These are phyloP conservation scores for Spisula solida DNA, from an alignment of 2,888 invertebrate genomes.

Conservation along the genomic window DNA sequence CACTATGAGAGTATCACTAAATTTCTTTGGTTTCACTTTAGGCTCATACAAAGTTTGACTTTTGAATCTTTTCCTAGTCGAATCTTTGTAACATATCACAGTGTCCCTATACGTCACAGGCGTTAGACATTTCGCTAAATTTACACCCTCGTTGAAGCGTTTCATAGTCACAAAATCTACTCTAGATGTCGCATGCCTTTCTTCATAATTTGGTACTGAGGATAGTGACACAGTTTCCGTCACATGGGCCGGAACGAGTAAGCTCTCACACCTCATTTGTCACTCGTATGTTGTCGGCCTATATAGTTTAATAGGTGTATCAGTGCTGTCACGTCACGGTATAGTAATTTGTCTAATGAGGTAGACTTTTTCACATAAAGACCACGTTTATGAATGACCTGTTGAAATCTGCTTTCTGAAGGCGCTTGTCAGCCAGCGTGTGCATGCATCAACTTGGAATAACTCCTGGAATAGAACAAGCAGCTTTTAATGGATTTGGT, in stretches of 20 bases:
- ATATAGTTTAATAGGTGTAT: neutral
- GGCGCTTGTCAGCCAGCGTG: neutral
- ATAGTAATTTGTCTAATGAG: neutral
- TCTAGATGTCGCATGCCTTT: slow-evolving; percentile 74
- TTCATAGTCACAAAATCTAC: slow-evolving; percentile 77
- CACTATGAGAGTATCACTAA: slow-evolving; percentile 79
- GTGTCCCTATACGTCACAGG: slow-evolving; percentile 79
- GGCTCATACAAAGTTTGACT: slow-evolving; percentile 82
- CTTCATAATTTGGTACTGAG: slow-evolving; percentile 77
- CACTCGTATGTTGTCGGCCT: neutral
- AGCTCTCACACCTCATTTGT: slow-evolving; percentile 53
- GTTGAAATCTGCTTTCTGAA: neutral
- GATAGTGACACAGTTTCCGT: slow-evolving; percentile 79
- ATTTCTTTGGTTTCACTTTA: slow-evolving; percentile 78
- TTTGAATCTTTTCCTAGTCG: slow-evolving; percentile 78
- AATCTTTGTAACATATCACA: slow-evolving; percentile 77
- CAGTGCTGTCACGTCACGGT: slow-evolving; percentile 10
- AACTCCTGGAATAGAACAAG: neutral
- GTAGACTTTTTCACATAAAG: neutral
- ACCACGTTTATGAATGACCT: neutral
- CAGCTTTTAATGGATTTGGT: neutral
- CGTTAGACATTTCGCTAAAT: slow-evolving; percentile 76
- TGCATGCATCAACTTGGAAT: neutral
- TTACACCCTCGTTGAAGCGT: slow-evolving; percentile 79
- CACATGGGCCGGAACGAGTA: slow-evolving; percentile 72